Percentiles rank a stretch among this genome's conserved stretches.
Conservation (phyloP, 2,888 invertebrate genomes). For the Ormyrus rosae region DNA sequence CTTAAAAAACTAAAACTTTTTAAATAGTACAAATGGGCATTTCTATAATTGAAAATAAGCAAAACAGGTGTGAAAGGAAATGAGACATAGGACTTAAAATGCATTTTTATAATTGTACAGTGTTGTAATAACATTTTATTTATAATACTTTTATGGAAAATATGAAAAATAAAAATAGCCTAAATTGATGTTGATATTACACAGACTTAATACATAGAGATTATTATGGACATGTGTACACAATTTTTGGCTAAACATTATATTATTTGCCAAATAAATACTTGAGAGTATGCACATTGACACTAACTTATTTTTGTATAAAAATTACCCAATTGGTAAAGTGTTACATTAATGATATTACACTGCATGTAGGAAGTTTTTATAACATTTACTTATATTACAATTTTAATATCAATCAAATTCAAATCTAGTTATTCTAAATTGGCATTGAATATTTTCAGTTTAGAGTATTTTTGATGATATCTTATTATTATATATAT, state of each 20-base stretch:
- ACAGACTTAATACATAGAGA: slow-evolving; percentile 49
- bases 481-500: slow-evolving; percentile 37
- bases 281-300: slow-evolving; percentile 48
- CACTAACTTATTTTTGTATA: slow-evolving; percentile 58
- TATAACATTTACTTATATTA: slow-evolving; percentile 41
- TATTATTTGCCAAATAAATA: slow-evolving; percentile 17
- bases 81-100: neutral
- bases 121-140: slow-evolving; percentile 47
- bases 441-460: slow-evolving; percentile 28
- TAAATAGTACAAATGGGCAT: slow-evolving; percentile 62
- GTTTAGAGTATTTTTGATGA: slow-evolving; percentile 43
- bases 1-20: slow-evolving; percentile 92
- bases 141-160: slow-evolving; percentile 55
- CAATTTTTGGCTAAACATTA: slow-evolving; percentile 37
- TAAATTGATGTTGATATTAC: slow-evolving; percentile 49
- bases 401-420: slow-evolving; percentile 35
- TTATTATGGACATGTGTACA: slow-evolving; percentile 64
- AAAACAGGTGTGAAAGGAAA: neutral
- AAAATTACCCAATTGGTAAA: slow-evolving; percentile 58
- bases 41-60: slow-evolving; percentile 14
- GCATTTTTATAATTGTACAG: slow-evolving; percentile 19
- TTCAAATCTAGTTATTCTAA: slow-evolving; percentile 38
- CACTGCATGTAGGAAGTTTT: slow-evolving; percentile 16
- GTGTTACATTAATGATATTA: slow-evolving; percentile 11
- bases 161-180: slow-evolving; percentile 55